phyloP scores from a whole-genome alignment of 2,888 invertebrate species.

The Eutolmus rufibarbis region DNA sequence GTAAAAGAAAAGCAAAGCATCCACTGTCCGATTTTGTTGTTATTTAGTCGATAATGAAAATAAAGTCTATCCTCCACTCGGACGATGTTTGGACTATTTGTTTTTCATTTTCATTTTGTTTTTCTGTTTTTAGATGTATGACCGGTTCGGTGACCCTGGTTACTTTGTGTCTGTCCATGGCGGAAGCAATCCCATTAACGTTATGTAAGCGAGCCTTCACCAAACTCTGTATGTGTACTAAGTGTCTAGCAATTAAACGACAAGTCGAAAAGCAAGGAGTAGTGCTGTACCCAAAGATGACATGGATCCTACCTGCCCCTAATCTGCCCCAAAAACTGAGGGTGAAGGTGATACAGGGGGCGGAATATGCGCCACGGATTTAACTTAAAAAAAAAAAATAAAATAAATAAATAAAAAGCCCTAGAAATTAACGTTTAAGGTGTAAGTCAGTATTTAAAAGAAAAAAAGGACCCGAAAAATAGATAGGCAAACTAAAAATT shows the following conservation, averaged over 20 bases:
- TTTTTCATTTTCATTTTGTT: constrained; percentile 35
- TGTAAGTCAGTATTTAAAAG: neutral
- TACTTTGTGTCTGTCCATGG: constrained; percentile 57
- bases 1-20: neutral
- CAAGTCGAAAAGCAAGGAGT: neutral
- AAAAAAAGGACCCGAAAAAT: neutral
- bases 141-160: constrained; percentile 60
- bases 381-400: neutral
- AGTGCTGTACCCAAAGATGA: neutral
- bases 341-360: neutral
- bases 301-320: neutral
- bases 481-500: neutral
- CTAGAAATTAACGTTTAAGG: neutral
- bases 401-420: neutral
- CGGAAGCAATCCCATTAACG: constrained; percentile 59
- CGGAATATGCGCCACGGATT: neutral
- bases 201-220: constrained; percentile 53
- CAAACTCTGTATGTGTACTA: neutral
- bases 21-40: neutral
- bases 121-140: constrained; percentile 55
- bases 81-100: constrained; percentile 3
- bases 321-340: neutral
- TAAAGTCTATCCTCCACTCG: neutral
- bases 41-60: neutral
- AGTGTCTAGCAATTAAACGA: neutral